Evolutionary conservation across 2,113 vertebrate species (phyloP).

Genomic region (Dromiciops gliroides): DNA sequence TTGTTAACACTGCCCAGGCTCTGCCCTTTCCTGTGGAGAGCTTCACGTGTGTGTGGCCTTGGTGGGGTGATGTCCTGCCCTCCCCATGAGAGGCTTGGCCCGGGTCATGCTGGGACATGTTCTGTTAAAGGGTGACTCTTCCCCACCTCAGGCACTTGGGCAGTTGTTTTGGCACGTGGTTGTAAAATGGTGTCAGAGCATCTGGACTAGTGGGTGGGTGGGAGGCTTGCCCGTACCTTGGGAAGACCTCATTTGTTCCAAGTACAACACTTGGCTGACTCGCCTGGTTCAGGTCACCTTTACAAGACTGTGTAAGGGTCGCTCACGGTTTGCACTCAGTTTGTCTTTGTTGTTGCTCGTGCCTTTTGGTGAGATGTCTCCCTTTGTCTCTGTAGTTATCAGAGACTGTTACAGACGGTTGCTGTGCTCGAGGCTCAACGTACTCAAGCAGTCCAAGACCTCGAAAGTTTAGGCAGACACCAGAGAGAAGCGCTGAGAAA

Average conservation of each 20-base stretch:
- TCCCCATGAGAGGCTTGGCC: too few species aligned
- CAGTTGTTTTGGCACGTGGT: too few species aligned
- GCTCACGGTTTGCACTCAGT: conserved; percentile 72
- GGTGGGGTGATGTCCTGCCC: too few species aligned
- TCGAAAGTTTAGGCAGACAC: conserved; percentile 93
- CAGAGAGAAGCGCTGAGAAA: conserved; percentile 93
- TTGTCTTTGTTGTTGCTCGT: conserved; percentile 67
- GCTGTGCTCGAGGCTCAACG: conserved; percentile 98
- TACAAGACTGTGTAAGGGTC: conserved; percentile 75
- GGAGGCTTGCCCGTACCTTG: conserved; percentile 70
- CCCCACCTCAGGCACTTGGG: too few species aligned
- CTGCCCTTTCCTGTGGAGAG: too few species aligned
- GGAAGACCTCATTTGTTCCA: conserved; percentile 67
- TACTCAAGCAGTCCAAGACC: conserved; percentile 96
- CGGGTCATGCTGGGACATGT: too few species aligned
- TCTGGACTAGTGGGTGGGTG: not conserved
- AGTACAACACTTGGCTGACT: conserved; percentile 79
- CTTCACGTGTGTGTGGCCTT: too few species aligned
- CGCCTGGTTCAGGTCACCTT: conserved; percentile 76
- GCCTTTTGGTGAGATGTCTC: conserved; percentile 80
- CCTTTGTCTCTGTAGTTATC: conserved; percentile 92
- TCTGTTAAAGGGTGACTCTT: too few species aligned
- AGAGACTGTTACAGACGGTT: conserved; percentile 99
- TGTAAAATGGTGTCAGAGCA: too few species aligned
- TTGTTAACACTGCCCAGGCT: too few species aligned